Conservation (phyloP, 2,113 vertebrate genomes). For the Ailuropoda melanoleuca region DNA sequence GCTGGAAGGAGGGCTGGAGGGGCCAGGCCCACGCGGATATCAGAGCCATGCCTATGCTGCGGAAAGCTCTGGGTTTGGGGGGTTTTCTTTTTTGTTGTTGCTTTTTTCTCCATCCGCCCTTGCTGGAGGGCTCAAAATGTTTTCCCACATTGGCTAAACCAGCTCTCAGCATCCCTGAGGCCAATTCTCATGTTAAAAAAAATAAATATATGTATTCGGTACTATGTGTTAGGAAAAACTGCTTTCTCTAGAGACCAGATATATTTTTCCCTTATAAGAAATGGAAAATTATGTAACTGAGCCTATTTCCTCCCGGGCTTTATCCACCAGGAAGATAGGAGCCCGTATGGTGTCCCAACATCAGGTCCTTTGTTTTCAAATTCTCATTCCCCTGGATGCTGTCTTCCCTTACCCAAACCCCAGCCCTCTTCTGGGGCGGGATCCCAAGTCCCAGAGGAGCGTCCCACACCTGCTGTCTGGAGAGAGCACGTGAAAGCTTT, state of each 20-base stretch:
- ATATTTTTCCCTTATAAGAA: background rate
- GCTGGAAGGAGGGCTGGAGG: background rate
- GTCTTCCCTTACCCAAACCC: fast-evolving
- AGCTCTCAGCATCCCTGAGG: slow-evolving; percentile 15
- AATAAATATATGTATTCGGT: background rate
- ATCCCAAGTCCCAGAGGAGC: background rate
- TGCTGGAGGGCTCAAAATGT: slow-evolving; percentile 16
- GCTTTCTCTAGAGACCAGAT: background rate
- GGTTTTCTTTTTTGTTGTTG: background rate
- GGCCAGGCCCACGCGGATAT: background rate
- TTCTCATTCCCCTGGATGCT: fast-evolving
- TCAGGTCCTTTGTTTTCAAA: background rate
- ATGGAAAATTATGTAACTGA: background rate
- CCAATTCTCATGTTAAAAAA: background rate
- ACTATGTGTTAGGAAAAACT: slow-evolving; percentile 14
- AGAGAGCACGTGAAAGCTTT: background rate
- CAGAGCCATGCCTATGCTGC: background rate
- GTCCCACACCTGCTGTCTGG: background rate
- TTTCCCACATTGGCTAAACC: background rate
- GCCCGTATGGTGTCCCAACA: background rate
- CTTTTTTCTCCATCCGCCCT: background rate
- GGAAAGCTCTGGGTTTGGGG: background rate
- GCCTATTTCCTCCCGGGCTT: background rate
- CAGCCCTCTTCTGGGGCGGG: fast-evolving
- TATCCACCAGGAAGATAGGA: background rate